Base-by-base conservation (phyloP, 2,113 vertebrate species). In the Xyliphius kryptos region DNA sequence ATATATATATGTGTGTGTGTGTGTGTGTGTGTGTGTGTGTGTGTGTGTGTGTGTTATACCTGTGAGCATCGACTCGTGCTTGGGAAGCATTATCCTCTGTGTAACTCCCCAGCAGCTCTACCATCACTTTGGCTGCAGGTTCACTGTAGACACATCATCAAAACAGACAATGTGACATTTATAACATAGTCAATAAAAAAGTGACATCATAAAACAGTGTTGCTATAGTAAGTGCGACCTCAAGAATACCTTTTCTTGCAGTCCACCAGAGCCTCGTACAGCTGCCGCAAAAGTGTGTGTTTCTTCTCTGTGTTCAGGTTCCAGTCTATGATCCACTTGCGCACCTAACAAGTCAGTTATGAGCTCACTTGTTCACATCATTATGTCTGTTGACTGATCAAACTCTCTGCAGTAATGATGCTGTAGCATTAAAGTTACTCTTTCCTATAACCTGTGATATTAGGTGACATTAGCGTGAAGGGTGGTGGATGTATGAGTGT, bases 81-180 rank as follows among this genome's bases (percentile, higher is more conserved):
- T 99, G 96, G 64, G 94, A 97, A 64, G 95, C 95, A 26, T 97
- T 98, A 77, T 99, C 95, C 77, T 98, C 96, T 56, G 95, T 98
- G 82, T 98, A 97, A 86, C 95, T 99, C 67, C 96, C 96, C 69
- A 99, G 75, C 4, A 99, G 85, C 75, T 97, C 95, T 66, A 98
- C 94, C 94, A 99, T 99, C 67, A 99, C 91, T 78, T 97, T 97
- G n/a, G 95, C 95, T 69, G 96, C 93, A 51, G 89, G 67, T 53
- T 99, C 96, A 76, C 95, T 99, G n/a, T n/a, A n/a, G n/a, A n/a
- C n/a, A n/a, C n/a, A n/a, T n/a, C n/a, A n/a, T n/a, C n/a, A n/a
- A n/a, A n/a, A n/a, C n/a, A n/a, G n/a, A 22, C 2, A 41, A 12
- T 2, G 26, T 4, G 3, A 40, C 50, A 40, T 11, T 32, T 10